Conservation (phyloP, 1,140 invertebrate genomes). For the Condylostylus longicornis region DNA sequence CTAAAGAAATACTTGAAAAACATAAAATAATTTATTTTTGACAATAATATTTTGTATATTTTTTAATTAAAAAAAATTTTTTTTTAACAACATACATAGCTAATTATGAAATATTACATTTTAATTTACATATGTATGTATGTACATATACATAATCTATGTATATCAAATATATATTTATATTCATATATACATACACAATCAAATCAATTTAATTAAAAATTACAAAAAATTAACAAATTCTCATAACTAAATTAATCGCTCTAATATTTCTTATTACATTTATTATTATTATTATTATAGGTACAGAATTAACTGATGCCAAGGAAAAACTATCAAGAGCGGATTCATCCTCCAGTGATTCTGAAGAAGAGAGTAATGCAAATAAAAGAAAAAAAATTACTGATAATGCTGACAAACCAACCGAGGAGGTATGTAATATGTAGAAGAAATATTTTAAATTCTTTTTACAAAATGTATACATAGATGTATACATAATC, state of each 20-base stretch:
- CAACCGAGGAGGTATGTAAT: conserved; percentile 53
- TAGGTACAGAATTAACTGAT: conserved; percentile 64
- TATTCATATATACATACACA: not conserved
- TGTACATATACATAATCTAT: too few species aligned
- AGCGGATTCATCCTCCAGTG: conserved; percentile 61
- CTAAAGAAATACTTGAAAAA: too few species aligned
- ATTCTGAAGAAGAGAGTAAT: conserved; percentile 51
- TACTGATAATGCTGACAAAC: conserved; percentile 50
- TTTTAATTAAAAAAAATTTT: too few species aligned
- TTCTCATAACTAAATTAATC: not conserved
- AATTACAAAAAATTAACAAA: conserved; percentile 3
- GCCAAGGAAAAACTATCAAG: conserved; percentile 68
- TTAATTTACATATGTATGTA: too few species aligned
- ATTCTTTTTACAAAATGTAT: not conserved
- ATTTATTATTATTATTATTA: conserved; percentile 3
- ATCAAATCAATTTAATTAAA: not conserved
- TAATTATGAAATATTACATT: too few species aligned
- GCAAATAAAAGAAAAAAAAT: conserved; percentile 40
- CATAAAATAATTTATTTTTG: too few species aligned
- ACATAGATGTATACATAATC: too few species aligned
- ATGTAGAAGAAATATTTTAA: not conserved
- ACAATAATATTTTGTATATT: too few species aligned
- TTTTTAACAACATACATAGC: too few species aligned
- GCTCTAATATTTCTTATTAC: not conserved
- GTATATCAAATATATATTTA: not conserved